Evolutionary conservation across 2,113 vertebrate genomes (phyloP), one percentile per base, ranked within the genome.

Genomic region (Istiophorus platypterus): DNA sequence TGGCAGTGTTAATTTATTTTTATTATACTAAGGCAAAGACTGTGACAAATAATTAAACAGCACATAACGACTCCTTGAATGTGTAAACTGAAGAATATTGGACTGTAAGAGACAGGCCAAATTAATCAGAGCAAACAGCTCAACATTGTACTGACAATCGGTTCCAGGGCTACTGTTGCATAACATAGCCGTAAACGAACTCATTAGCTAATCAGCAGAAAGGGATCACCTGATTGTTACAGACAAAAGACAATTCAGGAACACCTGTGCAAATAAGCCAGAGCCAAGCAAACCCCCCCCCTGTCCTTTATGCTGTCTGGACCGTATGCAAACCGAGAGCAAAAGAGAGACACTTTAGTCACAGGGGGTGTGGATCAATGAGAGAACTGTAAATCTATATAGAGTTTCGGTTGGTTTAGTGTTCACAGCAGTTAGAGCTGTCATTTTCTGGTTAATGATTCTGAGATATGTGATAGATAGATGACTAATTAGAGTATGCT

Each of bases 401-500:
- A 37, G 18, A 22, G 78, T 72, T 78, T 89, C 56, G 62, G 75
- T 84, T 80, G 26, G 68, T 71, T 85, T 56, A 90, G 72, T 82
- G 79, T 42, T 73, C 66, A 87, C 45, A 31, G 5, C 52, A 37
- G 67, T 70, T 57, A 69, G n/a, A 67, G 67, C 42, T 42, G 85
- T 59, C 77, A 71, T 64, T 49, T 51, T 51, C 62, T 83, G 66
- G 89, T 93, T 92, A 94, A 94, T 92, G 73, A 94, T 92, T 91
- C 37, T 61, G 68, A 70, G 86, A 86, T 68, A 27, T 75, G 82
- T 74, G 67, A 84, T 49, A 34, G 86, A 88, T 89, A 51, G 84
- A 67, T 93, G 71, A 91, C 86, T 88, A 80, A 92, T 85, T 81
- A 70, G 57, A 22, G 22, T 51, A 74, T 26, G 54, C 63, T 70